Percentiles rank a stretch among this genome's conserved stretches.
Conservation (phyloP, 64 coral and sea anemone species). For the Hydrozoanthus tunicans region DNA sequence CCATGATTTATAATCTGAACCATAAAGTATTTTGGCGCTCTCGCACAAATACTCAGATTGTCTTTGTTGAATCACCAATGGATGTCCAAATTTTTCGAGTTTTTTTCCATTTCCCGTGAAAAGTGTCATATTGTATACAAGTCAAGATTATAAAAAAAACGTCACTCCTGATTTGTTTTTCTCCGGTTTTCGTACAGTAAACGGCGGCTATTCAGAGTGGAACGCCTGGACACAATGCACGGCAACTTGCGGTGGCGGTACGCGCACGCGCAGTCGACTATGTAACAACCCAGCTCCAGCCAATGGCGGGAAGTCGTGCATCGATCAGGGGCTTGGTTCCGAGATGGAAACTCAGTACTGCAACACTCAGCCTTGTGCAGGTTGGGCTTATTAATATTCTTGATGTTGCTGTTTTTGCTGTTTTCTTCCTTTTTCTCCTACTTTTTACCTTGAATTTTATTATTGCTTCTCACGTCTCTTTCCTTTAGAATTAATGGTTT, state of each 20-base stretch:
- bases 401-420: too few relatives aligned
- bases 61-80: too few relatives aligned
- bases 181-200: slow-evolving; percentile 36
- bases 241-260: slow-evolving; percentile 86
- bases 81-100: too few relatives aligned
- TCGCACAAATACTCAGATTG: too few relatives aligned
- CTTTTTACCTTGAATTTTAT: too few relatives aligned
- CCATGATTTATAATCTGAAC: too few relatives aligned
- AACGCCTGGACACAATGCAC: slow-evolving; percentile 76
- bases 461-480: too few relatives aligned
- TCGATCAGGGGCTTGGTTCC: slow-evolving; percentile 76
- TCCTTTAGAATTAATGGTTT: too few relatives aligned
- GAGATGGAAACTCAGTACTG: slow-evolving; percentile 75
- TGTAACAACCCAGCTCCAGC: slow-evolving; percentile 71
- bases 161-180: slow-evolving; percentile 6
- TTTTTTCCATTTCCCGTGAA: neutral
- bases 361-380: slow-evolving; percentile 75
- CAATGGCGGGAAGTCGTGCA: slow-evolving; percentile 86
- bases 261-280: slow-evolving; percentile 63
- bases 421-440: too few relatives aligned
- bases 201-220: slow-evolving; percentile 81
- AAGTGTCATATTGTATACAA: neutral
- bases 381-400: slow-evolving; percentile 2
- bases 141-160: neutral
- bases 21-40: too few relatives aligned